Conservation (phyloP, 2,888 invertebrate genomes). For the Sturmia bella region DNA sequence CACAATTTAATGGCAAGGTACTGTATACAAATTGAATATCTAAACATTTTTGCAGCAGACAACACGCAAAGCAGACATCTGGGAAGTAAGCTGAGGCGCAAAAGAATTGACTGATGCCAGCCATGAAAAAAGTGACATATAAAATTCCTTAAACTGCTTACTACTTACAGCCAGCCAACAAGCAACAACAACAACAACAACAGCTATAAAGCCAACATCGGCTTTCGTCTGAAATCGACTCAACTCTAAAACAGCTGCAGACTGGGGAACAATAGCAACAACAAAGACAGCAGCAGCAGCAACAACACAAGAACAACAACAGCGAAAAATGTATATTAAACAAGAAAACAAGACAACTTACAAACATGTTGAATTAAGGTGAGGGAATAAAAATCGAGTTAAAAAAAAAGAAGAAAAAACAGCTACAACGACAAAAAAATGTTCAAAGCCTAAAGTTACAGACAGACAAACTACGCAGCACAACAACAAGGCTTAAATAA, state of each 20-base stretch:
- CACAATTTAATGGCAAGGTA: constrained; percentile 10
- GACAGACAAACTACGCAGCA: neutral
- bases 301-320: constrained; percentile 7
- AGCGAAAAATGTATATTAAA: constrained; percentile 43
- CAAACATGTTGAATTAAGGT: constrained; percentile 64
- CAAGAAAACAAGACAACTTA: constrained; percentile 65
- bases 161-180: constrained; percentile 9
- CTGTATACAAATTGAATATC: constrained; percentile 19
- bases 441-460: constrained; percentile 55
- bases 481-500: constrained; percentile 47
- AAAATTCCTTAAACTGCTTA: constrained; percentile 63
- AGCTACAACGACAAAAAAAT: constrained; percentile 38
- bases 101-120: constrained; percentile 57
- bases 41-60: neutral
- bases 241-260: constrained; percentile 56
- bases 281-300: constrained; percentile 16
- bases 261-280: constrained; percentile 20
- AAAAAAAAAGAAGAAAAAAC: constrained; percentile 6
- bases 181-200: constrained; percentile 14
- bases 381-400: constrained; percentile 36
- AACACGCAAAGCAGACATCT: neutral
- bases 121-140: constrained; percentile 59
- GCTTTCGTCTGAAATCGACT: constrained; percentile 17
- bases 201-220: constrained; percentile 4
- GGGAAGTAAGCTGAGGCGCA: constrained; percentile 20